These are phyloP conservation scores for Hippocampus guttulatus DNA, from an alignment of 2,113 vertebrate genomes.

Conservation along the genomic window DNA sequence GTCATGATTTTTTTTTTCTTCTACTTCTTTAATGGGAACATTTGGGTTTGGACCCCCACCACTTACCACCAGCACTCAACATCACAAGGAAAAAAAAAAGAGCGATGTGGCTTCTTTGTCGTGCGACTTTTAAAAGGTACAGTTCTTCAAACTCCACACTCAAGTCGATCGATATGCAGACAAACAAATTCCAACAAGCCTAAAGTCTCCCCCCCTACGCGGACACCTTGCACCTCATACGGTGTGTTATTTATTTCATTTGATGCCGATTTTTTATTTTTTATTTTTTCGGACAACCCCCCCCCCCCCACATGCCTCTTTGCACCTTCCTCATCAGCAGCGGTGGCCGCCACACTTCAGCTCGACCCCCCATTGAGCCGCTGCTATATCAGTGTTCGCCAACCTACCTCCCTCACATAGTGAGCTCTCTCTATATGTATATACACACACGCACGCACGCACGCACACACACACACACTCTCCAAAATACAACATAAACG, in stretches of 20 bases:
- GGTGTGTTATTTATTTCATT: background rate
- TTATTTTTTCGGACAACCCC: slow-evolving; percentile 7
- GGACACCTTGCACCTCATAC: slow-evolving; percentile 14
- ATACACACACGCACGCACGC: background rate
- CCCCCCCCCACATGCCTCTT: background rate
- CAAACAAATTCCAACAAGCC: slow-evolving; percentile 1
- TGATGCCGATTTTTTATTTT: too few relatives aligned
- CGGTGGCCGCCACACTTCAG: slow-evolving; percentile 4
- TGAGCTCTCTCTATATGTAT: slow-evolving; percentile 15
- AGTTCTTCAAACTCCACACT: slow-evolving; percentile 21
- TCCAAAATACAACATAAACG: slow-evolving; percentile 17
- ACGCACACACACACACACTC: slow-evolving; percentile 21
- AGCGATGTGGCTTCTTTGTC: background rate
- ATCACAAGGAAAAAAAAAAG: slow-evolving; percentile 5
- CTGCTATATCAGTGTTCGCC: slow-evolving; percentile 32
- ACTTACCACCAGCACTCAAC: slow-evolving; percentile 7
- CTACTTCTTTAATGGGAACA: background rate
- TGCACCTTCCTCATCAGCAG: background rate
- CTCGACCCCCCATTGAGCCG: slow-evolving; percentile 1
- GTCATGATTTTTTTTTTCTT: background rate
- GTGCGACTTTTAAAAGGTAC: slow-evolving; percentile 20
- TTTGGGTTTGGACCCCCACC: background rate
- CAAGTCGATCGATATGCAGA: slow-evolving; percentile 49
- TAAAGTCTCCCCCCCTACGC: background rate
- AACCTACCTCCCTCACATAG: slow-evolving; percentile 53